Percentiles rank a stretch among this genome's conserved stretches.
phyloP scores from a whole-genome alignment of 2,888 invertebrate species.

The Dynastes grantii region DNA sequence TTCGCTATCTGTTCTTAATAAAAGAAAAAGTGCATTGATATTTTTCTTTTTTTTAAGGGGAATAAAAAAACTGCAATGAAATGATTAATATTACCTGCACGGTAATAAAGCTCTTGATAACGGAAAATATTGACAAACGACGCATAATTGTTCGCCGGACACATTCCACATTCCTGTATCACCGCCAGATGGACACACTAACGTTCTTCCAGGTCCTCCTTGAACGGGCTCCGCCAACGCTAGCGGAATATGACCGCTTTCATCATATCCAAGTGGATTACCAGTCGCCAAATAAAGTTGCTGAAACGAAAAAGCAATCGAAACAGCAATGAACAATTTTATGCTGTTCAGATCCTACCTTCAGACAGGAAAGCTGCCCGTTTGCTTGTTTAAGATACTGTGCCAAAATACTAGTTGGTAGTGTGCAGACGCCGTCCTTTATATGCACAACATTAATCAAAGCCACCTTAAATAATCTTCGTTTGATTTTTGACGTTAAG shows the following conservation, averaged over 20 bases:
- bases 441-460: slow-evolving; percentile 88
- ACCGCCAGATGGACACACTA: slow-evolving; percentile 68
- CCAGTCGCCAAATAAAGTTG: slow-evolving; percentile 85
- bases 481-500: slow-evolving; percentile 33
- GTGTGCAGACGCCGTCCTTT: slow-evolving; percentile 84
- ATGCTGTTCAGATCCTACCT: slow-evolving; percentile 73
- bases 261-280: slow-evolving; percentile 74
- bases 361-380: slow-evolving; percentile 86
- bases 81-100: slow-evolving; percentile 72
- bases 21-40: no score
- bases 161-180: slow-evolving; percentile 73
- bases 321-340: slow-evolving; percentile 23
- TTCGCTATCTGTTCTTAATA: no score
- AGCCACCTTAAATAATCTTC: slow-evolving; percentile 77
- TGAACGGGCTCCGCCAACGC: slow-evolving; percentile 74
- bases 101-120: slow-evolving; percentile 87
- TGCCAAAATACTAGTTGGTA: slow-evolving; percentile 86
- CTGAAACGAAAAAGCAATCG: slow-evolving; percentile 69
- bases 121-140: slow-evolving; percentile 87
- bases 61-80: no score
- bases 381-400: slow-evolving; percentile 90
- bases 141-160: slow-evolving; percentile 79
- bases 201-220: slow-evolving; percentile 66
- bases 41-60: no score
- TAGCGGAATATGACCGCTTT: slow-evolving; percentile 71